A percentile compares a stretch with the other conserved stretches of the same genome.
Evolutionary conservation across 1,140 invertebrate genomes (phyloP).

Genomic region (Trachymyrmex cornetzi): DNA sequence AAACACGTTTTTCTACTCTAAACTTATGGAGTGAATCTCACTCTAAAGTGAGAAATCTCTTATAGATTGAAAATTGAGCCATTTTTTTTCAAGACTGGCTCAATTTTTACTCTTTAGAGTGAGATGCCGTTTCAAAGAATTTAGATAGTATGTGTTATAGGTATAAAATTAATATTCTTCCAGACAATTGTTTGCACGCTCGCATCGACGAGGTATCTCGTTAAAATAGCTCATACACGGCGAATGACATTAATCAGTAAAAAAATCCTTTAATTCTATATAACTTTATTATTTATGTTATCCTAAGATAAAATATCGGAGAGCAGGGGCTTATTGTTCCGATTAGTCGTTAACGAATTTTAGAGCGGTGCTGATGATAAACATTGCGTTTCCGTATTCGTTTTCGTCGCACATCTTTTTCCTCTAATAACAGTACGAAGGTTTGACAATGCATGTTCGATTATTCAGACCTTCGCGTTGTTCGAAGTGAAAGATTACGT

Average conservation of each 20-base stretch:
- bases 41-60: no score
- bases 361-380: conserved; percentile 16
- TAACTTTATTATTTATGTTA: not conserved
- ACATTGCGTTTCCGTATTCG: conserved; percentile 3
- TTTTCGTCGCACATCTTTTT: conserved; percentile 14
- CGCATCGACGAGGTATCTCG: not conserved
- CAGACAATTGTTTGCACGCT: conserved; percentile 26
- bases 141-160: not conserved
- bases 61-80: no score
- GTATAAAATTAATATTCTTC: conserved; percentile 47
- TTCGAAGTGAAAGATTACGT: not conserved
- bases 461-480: not conserved
- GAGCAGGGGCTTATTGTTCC: not conserved
- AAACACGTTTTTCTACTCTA: not conserved
- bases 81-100: no score
- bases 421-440: not conserved
- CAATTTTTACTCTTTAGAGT: no score
- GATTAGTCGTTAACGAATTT: conserved; percentile 18
- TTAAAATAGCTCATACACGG: not conserved
- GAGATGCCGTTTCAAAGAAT: no score
- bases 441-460: not conserved
- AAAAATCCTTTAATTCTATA: not conserved
- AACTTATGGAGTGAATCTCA: no score
- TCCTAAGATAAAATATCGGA: not conserved
- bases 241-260: not conserved